Percentiles rank a stretch among this genome's conserved stretches.
Evolutionary conservation across 2,113 vertebrate genomes (phyloP).

Genomic region (Oncorhynchus kisutch): DNA sequence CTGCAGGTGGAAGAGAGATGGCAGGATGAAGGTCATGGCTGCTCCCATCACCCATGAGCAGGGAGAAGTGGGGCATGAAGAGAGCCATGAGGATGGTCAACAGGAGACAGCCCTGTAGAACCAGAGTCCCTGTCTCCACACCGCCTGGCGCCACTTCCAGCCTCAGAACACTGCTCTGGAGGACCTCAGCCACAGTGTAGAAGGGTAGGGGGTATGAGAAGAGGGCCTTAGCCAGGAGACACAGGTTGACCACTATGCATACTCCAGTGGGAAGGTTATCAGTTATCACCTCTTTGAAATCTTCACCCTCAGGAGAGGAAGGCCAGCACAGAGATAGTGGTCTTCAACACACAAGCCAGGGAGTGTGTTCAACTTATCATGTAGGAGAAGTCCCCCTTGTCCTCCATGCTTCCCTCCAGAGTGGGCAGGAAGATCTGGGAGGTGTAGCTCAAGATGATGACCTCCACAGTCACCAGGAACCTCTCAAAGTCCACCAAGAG

Average conservation of each 20-base stretch:
- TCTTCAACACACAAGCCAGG: constrained; percentile 78
- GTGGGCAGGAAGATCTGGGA: constrained; percentile 82
- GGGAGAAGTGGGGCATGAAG: constrained; percentile 74
- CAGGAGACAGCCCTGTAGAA: constrained; percentile 67
- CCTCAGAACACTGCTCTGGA: constrained; percentile 55
- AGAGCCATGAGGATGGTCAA: constrained; percentile 74
- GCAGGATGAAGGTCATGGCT: constrained; percentile 78
- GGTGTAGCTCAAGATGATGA: constrained; percentile 87
- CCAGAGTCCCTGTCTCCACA: constrained; percentile 20
- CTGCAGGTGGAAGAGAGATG: constrained; percentile 78
- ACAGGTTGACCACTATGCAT: constrained; percentile 75
- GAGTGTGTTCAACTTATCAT: constrained; percentile 79
- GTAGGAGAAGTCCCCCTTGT: constrained; percentile 65
- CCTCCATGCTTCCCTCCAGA: constrained; percentile 78
- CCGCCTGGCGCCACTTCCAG: background rate
- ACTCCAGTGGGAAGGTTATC: constrained; percentile 78
- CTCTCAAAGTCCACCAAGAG: constrained; percentile 74
- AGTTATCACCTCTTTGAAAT: constrained; percentile 77
- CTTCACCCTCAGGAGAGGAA: constrained; percentile 77
- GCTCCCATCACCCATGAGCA: constrained; percentile 78
- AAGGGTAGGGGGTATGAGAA: constrained; percentile 82
- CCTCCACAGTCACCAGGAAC: constrained; percentile 76
- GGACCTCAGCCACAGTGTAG: constrained; percentile 75
- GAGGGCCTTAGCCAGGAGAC: constrained; percentile 76
- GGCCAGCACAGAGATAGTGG: constrained; percentile 72